Conservation (phyloP, 2,113 vertebrate species). For the Ranitomeya variabilis region DNA sequence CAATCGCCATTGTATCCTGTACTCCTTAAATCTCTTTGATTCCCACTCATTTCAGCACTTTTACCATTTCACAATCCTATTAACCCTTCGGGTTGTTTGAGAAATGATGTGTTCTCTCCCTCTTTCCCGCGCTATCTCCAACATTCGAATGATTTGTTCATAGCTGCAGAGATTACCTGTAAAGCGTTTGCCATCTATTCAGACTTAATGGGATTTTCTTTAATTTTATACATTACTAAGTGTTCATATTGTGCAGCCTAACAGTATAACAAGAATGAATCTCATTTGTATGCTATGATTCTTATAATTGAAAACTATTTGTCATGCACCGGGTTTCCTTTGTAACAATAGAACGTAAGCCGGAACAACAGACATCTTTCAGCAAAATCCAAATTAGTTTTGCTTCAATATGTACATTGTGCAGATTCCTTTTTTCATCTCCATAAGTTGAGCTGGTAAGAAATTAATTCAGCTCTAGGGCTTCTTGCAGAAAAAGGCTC, state of each 20-base stretch:
- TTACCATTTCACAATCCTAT: neutral
- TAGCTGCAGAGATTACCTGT: slow-evolving; percentile 15
- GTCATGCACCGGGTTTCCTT: slow-evolving; percentile 48
- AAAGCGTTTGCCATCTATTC: slow-evolving; percentile 12
- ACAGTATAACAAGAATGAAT: slow-evolving; percentile 21
- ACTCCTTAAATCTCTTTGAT: neutral
- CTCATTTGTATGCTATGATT: slow-evolving; percentile 47
- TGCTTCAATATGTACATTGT: slow-evolving; percentile 52
- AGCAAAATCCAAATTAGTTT: slow-evolving; percentile 57
- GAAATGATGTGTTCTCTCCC: neutral
- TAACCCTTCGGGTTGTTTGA: neutral
- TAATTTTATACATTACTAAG: slow-evolving; percentile 42
- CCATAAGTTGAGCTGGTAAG: slow-evolving; percentile 45
- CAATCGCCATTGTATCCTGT: neutral
- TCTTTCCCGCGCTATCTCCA: neutral
- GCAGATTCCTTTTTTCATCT: slow-evolving; percentile 51
- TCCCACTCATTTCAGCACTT: neutral
- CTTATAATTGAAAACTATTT: slow-evolving; percentile 55
- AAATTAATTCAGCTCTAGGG: slow-evolving; percentile 58
- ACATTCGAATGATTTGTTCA: slow-evolving; percentile 14
- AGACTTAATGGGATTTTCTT: neutral
- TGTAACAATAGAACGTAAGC: slow-evolving; percentile 42
- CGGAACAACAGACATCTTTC: slow-evolving; percentile 51
- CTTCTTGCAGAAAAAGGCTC: slow-evolving; percentile 47
- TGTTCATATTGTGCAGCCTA: slow-evolving; percentile 14